phyloP scores from a whole-genome alignment of 1,140 invertebrate genomes.

The Globodera ellingtonae region DNA sequence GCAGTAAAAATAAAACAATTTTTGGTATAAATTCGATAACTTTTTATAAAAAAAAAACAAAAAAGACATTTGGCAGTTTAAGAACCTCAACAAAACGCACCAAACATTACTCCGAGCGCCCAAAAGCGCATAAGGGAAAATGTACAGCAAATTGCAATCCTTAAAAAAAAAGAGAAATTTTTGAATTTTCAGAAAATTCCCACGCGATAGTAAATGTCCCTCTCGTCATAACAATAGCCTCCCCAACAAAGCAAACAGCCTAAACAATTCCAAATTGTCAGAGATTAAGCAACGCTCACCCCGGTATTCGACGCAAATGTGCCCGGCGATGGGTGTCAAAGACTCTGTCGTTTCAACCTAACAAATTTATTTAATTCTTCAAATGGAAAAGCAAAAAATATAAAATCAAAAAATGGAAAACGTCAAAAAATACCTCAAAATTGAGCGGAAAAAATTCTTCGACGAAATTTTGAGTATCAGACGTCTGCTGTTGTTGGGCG shows the following conservation, averaged over 20 bases:
- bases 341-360: conserved; percentile 30
- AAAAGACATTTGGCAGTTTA: background rate
- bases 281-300: background rate
- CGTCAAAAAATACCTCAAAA: background rate
- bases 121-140: conserved; percentile 21
- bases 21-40: no score
- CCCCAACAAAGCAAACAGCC: conserved; percentile 30
- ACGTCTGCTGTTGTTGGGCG: background rate
- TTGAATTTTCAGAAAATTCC: background rate
- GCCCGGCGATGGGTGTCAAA: conserved; percentile 17
- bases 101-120: conserved; percentile 23
- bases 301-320: conserved; percentile 21
- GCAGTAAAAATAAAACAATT: background rate
- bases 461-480: background rate
- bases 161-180: conserved; percentile 9
- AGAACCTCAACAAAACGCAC: background rate
- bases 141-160: conserved; percentile 28
- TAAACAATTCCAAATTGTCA: background rate
- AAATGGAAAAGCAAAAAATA: background rate
- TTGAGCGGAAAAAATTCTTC: background rate
- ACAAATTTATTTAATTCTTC: background rate
- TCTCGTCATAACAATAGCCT: conserved; percentile 26
- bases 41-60: background rate
- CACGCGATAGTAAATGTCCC: conserved; percentile 27
- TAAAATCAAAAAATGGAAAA: no score